Conservation (phyloP, 2,888 invertebrate genomes). For the Biston stratarius region DNA sequence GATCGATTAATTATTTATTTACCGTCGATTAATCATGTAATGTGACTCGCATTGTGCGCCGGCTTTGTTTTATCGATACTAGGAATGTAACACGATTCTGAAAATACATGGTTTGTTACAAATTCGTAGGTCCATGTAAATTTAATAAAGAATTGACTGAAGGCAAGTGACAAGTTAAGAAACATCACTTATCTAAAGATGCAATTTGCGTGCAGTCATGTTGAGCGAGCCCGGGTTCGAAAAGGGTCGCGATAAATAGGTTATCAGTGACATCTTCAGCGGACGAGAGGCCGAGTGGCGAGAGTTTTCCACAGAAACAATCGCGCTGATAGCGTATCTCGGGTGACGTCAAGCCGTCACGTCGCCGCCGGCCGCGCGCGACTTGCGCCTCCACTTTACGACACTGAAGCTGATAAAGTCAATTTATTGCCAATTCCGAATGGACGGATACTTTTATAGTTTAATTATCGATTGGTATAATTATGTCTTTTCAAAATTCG, state of each 20-base stretch:
- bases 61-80: conserved; percentile 43
- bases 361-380: conserved; percentile 45
- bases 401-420: conserved; percentile 75
- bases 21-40: conserved; percentile 54
- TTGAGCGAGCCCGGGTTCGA: conserved; percentile 28
- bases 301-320: conserved; percentile 63
- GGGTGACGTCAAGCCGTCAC: conserved; percentile 71
- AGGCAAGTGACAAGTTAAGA: conserved; percentile 8
- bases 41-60: conserved; percentile 55
- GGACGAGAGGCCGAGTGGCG: conserved; percentile 43
- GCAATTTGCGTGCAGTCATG: conserved; percentile 30
- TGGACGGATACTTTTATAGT: conserved; percentile 42
- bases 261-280: conserved; percentile 40
- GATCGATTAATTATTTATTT: conserved; percentile 53
- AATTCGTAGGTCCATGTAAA: neutral
- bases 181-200: conserved; percentile 23
- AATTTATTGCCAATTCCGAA: conserved; percentile 66
- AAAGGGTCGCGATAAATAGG: conserved; percentile 44
- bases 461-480: conserved; percentile 21
- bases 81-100: conserved; percentile 44
- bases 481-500: neutral
- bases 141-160: neutral
- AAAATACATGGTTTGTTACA: conserved; percentile 22
- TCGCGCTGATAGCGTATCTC: conserved; percentile 69
- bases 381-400: conserved; percentile 68